Conservation (phyloP, 2,113 vertebrate species). For the Coptodon rendalli region DNA sequence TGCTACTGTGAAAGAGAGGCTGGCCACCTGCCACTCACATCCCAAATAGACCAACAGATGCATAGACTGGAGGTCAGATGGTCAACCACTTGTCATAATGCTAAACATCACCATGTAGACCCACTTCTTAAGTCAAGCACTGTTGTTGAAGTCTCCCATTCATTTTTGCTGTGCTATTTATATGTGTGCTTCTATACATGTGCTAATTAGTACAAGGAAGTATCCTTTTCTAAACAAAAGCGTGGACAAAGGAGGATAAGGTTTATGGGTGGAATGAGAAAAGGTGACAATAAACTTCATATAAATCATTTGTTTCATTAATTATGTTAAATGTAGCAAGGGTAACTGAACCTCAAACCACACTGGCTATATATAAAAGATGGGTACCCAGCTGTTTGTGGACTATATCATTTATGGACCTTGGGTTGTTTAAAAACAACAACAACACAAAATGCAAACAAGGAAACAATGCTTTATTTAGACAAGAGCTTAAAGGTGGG, state of each 20-base stretch:
- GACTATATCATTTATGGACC: fast-evolving
- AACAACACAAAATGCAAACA: background rate
- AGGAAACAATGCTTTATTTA: background rate
- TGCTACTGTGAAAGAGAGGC: conserved; percentile 25
- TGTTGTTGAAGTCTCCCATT: background rate
- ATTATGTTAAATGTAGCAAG: background rate
- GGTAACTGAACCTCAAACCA: background rate
- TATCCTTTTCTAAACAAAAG: background rate
- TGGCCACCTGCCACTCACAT: conserved; percentile 63
- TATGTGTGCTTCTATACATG: background rate
- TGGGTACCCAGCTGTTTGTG: background rate
- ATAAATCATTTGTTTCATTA: background rate
- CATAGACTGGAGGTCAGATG: conserved; percentile 60
- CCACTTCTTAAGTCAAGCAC: background rate
- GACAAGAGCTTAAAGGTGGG: background rate
- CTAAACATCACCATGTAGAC: conserved; percentile 34
- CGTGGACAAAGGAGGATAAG: background rate
- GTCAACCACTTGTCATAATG: conserved; percentile 52
- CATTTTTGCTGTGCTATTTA: background rate
- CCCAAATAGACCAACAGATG: conserved; percentile 62
- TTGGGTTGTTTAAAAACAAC: background rate
- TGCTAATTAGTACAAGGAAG: background rate
- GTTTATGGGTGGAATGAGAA: background rate
- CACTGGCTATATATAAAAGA: background rate
- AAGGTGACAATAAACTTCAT: background rate